A percentile compares a stretch with the other conserved stretches of the same genome.
Conservation (phyloP, 1,140 invertebrate species). For the Chymomyza costata region DNA sequence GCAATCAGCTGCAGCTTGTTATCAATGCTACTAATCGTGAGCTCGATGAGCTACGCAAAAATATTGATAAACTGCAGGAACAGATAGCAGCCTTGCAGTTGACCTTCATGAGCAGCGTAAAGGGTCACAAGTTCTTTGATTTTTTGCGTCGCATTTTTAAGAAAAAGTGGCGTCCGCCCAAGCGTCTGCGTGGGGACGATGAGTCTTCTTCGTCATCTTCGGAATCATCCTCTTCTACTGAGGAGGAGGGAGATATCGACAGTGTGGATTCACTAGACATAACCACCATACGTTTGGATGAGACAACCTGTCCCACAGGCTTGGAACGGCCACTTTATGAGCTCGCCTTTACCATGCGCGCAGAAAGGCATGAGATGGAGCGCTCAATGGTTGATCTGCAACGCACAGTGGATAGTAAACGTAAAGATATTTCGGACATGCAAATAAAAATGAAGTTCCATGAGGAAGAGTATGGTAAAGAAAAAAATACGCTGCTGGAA, state of each 20-base stretch:
- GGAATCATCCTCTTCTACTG: conserved; percentile 77
- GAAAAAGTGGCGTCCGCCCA: conserved; percentile 82
- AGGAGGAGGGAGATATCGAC: conserved; percentile 78
- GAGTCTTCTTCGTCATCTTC: conserved; percentile 49
- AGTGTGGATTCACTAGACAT: conserved; percentile 80
- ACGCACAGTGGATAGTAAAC: conserved; percentile 75
- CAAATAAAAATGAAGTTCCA: conserved; percentile 58
- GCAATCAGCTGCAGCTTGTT: conserved; percentile 75
- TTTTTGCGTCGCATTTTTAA: conserved; percentile 86
- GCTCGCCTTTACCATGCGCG: conserved; percentile 79
- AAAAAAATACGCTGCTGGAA: conserved; percentile 50
- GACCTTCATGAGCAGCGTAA: conserved; percentile 79
- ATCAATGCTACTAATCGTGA: conserved; percentile 78
- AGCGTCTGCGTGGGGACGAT: conserved; percentile 59
- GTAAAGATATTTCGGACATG: conserved; percentile 64
- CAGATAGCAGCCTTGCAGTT: conserved; percentile 77
- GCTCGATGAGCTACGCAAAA: conserved; percentile 78
- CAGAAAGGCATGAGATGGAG: conserved; percentile 78
- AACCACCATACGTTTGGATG: conserved; percentile 81
- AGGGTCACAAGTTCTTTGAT: conserved; percentile 84
- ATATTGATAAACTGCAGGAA: conserved; percentile 78
- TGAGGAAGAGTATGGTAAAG: conserved; percentile 50
- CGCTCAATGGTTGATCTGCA: conserved; percentile 73
- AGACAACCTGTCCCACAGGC: conserved; percentile 84
- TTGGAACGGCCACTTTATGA: conserved; percentile 83